Evolutionary conservation across 2,888 invertebrate genomes (phyloP), one percentile per base, ranked within the genome.

Genomic region (Cephus sareptanus): DNA sequence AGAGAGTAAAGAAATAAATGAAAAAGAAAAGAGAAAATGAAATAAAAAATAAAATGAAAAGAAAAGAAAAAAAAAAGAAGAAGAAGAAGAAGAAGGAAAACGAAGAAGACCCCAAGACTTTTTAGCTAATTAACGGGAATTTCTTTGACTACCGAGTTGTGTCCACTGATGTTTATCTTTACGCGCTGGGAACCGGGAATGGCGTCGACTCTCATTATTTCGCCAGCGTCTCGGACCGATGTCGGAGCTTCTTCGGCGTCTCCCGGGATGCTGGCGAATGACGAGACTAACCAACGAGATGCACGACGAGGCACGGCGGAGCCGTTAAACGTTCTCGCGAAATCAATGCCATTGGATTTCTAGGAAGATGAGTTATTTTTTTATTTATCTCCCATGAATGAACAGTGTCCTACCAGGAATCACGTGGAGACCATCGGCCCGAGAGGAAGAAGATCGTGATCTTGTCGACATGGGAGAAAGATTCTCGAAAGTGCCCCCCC

Each of bases 51-150:
- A 77, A 33, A 70, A 23, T 35, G 11, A 35, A 35, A 75, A 73
- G 56, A 74, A 34, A 73, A 13, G 12, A 73, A 71, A 77, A 3
- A 33, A 33, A 33, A 33, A 33, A 33, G 33, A 33, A 33, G 3
- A 3, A 4, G 69, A n/a, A n/a, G n/a, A n/a, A 33, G 3, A 3
- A 4, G 69, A 33, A 69, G 13, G 75, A 74, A 73, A 68, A 77
- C n/a, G 76, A 75, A 33, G 74, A 34, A 69, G 75, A 11, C 56
- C 73, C 15, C 31, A 76, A 76, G 74, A 79, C 83, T 87, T 89
- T 89, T 89, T 82, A 87, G 89, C 87, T 90, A 90, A 90, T 90
- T 90, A 89, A 89, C 89, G 82, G 82, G 83, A 87, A 83, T 83
- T 82, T 83, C 85, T 88, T 87, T 86, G 89, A 88, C 87, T 89